phyloP scores from a whole-genome alignment of 2,113 vertebrate species.

The Antechinus stuartii region DNA sequence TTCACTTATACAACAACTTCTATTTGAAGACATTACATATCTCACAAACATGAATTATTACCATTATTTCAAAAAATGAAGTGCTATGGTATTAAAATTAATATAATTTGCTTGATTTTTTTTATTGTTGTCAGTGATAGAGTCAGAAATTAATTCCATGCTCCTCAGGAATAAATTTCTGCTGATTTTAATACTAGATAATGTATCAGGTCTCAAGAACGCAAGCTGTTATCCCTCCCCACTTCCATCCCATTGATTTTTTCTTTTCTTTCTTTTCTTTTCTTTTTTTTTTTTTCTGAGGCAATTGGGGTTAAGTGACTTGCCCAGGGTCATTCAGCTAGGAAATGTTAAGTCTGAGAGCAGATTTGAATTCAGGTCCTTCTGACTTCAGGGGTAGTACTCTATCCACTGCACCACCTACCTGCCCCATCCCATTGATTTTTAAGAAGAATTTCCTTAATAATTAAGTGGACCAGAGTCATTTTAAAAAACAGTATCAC shows the following conservation, averaged over 20 bases:
- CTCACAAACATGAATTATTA: neutral
- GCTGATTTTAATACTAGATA: neutral
- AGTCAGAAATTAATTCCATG: conserved; percentile 5
- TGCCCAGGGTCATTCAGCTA: too few species aligned
- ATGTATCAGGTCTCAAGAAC: neutral
- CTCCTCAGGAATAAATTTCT: conserved; percentile 9
- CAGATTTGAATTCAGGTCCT: too few species aligned
- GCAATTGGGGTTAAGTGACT: too few species aligned
- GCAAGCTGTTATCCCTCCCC: neutral
- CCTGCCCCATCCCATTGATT: neutral
- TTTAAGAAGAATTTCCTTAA: neutral
- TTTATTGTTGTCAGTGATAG: neutral
- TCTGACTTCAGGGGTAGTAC: too few species aligned
- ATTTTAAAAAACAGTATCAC: neutral
- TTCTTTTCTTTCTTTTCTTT: too few species aligned
- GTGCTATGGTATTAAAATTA: conserved; percentile 40
- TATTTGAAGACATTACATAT: conserved; percentile 5
- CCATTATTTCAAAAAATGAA: conserved; percentile 57
- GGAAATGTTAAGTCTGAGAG: too few species aligned
- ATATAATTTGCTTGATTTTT: conserved; percentile 3
- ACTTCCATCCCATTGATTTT: neutral
- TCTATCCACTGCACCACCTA: too few species aligned
- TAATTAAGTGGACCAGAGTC: neutral
- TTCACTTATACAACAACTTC: conserved; percentile 28
- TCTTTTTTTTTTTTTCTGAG: too few species aligned